These are phyloP conservation scores for Lasioglossum calceatum DNA, from an alignment of 2,888 invertebrate genomes.

Conservation along the genomic window DNA sequence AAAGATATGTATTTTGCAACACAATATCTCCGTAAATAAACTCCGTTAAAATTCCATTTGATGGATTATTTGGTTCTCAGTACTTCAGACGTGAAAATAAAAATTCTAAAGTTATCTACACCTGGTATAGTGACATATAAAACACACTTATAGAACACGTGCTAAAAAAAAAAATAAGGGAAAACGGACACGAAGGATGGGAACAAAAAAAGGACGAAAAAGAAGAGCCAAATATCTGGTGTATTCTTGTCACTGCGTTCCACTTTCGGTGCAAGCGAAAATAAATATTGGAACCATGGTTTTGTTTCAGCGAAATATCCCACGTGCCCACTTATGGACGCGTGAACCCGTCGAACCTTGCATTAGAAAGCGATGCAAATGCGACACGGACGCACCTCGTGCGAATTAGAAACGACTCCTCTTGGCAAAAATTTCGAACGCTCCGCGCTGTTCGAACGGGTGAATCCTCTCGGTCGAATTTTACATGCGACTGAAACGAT, in stretches of 20 bases:
- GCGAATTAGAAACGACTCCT: slow-evolving; percentile 25
- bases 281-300: slow-evolving; percentile 5
- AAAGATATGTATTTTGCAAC: too few relatives aligned
- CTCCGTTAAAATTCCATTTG: neutral
- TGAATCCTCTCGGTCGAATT: slow-evolving; percentile 15
- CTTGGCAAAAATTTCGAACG: slow-evolving; percentile 19
- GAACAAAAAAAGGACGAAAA: neutral
- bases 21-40: too few relatives aligned
- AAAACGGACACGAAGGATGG: neutral
- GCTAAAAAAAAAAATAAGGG: neutral
- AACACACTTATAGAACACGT: neutral
- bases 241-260: neutral
- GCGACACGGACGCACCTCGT: slow-evolving; percentile 16
- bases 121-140: neutral
- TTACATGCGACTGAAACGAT: slow-evolving; percentile 19
- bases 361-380: slow-evolving; percentile 11
- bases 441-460: neutral
- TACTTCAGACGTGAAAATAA: neutral
- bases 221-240: neutral
- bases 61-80: neutral
- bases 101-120: neutral
- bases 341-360: neutral
- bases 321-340: neutral
- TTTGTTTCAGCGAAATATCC: neutral
- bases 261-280: neutral